Conservation (phyloP, 2,888 invertebrate genomes). For the Erpobdella octoculata region DNA sequence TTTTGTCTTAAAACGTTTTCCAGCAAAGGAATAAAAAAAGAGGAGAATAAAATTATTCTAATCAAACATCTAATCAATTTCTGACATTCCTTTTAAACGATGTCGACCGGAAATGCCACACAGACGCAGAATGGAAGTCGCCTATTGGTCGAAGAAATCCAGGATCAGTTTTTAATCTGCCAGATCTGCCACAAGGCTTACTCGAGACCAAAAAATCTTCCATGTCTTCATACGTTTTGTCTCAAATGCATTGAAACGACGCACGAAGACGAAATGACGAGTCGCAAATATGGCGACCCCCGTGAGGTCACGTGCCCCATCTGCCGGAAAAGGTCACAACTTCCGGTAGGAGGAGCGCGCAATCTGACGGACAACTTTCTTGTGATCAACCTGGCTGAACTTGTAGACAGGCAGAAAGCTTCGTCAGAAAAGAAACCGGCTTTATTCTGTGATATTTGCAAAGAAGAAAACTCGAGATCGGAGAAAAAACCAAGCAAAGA, state of each 20-base stretch:
- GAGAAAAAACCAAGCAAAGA: neutral
- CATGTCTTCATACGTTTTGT: conserved; percentile 40
- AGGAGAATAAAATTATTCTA: too few relatives aligned
- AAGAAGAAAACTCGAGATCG: neutral
- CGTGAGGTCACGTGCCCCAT: conserved; percentile 39
- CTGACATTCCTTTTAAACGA: too few relatives aligned
- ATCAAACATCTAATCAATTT: too few relatives aligned
- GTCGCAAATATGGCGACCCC: conserved; percentile 35
- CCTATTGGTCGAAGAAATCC: conserved; percentile 33
- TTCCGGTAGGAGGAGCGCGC: conserved; percentile 35
- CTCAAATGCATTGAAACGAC: conserved; percentile 24
- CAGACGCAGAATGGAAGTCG: neutral
- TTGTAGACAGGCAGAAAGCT: conserved; percentile 9
- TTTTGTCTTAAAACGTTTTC: too few relatives aligned
- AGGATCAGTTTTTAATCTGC: conserved; percentile 37
- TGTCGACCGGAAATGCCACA: too few relatives aligned
- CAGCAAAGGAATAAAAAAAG: too few relatives aligned
- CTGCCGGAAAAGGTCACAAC: conserved; percentile 36
- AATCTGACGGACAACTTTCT: conserved; percentile 39
- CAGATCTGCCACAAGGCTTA: conserved; percentile 37
- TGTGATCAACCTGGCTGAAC: conserved; percentile 33
- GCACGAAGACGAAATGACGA: conserved; percentile 18
- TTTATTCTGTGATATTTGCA: neutral
- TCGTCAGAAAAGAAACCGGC: neutral
- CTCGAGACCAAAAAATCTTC: conserved; percentile 37